A percentile compares a stretch with the other conserved stretches of the same genome.
Conservation (phyloP, 2,888 invertebrate species). For the Eulithis prunata region DNA sequence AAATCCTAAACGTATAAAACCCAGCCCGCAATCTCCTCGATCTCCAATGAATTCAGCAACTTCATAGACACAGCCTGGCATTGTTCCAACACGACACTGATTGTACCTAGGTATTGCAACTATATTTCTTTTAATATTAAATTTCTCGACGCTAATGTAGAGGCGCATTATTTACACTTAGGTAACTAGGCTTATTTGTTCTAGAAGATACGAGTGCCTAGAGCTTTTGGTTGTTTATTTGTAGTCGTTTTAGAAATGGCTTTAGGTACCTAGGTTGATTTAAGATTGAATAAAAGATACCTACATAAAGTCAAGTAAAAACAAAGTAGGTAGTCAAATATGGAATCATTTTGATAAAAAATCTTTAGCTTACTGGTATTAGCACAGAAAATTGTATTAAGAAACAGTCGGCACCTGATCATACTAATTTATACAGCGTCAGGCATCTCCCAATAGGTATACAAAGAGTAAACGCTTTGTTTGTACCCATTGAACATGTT, state of each 20-base stretch:
- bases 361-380: too few species aligned
- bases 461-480: too few species aligned
- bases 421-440: too few species aligned
- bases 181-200: constrained; percentile 10
- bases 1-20: constrained; percentile 4
- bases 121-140: constrained; percentile 64
- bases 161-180: constrained; percentile 38
- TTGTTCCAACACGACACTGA: constrained; percentile 63
- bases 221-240: too few species aligned
- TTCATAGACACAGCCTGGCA: constrained; percentile 64
- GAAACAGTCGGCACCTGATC: too few species aligned
- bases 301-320: neutral
- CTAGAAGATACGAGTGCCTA: neutral
- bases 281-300: neutral
- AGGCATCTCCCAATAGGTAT: too few species aligned
- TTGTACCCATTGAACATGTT: too few species aligned
- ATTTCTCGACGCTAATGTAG: constrained; percentile 48
- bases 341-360: too few species aligned
- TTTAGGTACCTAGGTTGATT: too few species aligned
- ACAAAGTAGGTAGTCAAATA: too few species aligned
- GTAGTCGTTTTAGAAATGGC: too few species aligned
- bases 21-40: constrained; percentile 22
- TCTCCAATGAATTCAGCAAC: constrained; percentile 64
- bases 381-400: too few species aligned
- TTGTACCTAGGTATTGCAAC: constrained; percentile 65